Conservation (phyloP, 2,888 invertebrate genomes). For the Caenorhabditis auriculariae region DNA sequence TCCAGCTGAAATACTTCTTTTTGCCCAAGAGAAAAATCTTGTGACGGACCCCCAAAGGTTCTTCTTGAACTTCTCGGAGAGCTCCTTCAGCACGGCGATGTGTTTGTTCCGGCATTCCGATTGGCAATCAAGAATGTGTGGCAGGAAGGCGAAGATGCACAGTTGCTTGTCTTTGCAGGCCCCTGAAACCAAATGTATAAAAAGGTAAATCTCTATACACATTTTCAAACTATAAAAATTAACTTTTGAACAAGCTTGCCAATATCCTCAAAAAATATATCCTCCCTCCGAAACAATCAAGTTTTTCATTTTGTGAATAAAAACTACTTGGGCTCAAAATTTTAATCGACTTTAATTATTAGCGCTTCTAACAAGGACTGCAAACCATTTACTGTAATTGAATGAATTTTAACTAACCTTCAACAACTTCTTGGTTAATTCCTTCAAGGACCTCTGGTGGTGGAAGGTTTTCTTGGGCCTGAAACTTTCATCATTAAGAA, state of each 20-base stretch:
- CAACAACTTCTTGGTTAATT: slow-evolving; percentile 69
- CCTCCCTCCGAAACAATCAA: too few relatives aligned
- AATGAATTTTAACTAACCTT: slow-evolving; percentile 57
- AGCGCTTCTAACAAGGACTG: too few relatives aligned
- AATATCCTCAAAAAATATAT: too few relatives aligned
- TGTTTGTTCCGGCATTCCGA: slow-evolving; percentile 87
- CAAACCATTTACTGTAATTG: not conserved
- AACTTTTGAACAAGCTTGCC: too few relatives aligned
- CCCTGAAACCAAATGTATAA: slow-evolving; percentile 51
- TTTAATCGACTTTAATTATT: too few relatives aligned
- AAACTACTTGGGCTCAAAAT: too few relatives aligned
- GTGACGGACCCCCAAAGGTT: slow-evolving; percentile 84
- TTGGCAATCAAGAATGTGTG: slow-evolving; percentile 93
- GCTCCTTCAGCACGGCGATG: slow-evolving; percentile 73
- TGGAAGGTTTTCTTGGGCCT: slow-evolving; percentile 78
- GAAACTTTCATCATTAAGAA: not conserved
- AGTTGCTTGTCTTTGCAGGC: slow-evolving; percentile 81
- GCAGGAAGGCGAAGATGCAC: slow-evolving; percentile 87
- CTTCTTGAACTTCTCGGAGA: slow-evolving; percentile 88
- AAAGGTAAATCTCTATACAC: too few relatives aligned
- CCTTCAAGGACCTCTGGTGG: slow-evolving; percentile 85
- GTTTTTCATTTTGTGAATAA: too few relatives aligned
- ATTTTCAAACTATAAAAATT: too few relatives aligned
- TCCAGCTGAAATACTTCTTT: slow-evolving; percentile 71
- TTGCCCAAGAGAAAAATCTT: not conserved